Evolutionary conservation across 2,113 vertebrate genomes (phyloP).

Genomic region (Balaenoptera acutorostrata): DNA sequence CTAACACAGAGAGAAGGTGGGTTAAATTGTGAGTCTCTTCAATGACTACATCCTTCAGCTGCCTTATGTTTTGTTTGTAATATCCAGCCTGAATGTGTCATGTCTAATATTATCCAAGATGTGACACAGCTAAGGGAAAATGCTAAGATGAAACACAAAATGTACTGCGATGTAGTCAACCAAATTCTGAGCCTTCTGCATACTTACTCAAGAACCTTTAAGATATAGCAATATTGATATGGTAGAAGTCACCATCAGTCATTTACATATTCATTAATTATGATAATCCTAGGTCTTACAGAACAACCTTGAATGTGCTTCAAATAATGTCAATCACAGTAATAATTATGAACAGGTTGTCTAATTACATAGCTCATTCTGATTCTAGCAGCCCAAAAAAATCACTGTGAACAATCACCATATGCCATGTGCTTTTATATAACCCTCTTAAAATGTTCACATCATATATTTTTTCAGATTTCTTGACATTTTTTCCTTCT

Average conservation of each 20-base stretch:
- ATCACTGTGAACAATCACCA: not conserved
- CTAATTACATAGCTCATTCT: conserved; percentile 39
- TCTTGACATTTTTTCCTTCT: not conserved
- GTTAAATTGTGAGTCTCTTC: not conserved
- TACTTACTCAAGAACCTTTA: not conserved
- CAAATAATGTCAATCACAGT: not conserved
- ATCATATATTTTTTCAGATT: not conserved
- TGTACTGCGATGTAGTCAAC: not conserved
- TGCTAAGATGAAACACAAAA: not conserved
- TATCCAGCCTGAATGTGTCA: conserved; percentile 1
- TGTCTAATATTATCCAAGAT: conserved; percentile 17
- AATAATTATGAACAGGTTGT: conserved; percentile 9
- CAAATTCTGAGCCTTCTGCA: not conserved
- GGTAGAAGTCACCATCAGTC: not conserved
- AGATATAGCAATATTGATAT: not conserved
- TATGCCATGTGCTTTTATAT: not conserved
- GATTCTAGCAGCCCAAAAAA: not conserved
- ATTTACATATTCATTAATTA: conserved; percentile 31
- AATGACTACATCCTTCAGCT: not conserved
- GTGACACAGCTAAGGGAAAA: not conserved
- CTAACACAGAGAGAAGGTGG: not conserved
- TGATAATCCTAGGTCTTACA: not conserved
- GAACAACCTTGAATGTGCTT: not conserved
- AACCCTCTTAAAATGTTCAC: not conserved
- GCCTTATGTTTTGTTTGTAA: not conserved